Evolutionary conservation across 2,797 vertebrate species (phyloP).

Genomic region (Cercopithecus hamlyni): DNA sequence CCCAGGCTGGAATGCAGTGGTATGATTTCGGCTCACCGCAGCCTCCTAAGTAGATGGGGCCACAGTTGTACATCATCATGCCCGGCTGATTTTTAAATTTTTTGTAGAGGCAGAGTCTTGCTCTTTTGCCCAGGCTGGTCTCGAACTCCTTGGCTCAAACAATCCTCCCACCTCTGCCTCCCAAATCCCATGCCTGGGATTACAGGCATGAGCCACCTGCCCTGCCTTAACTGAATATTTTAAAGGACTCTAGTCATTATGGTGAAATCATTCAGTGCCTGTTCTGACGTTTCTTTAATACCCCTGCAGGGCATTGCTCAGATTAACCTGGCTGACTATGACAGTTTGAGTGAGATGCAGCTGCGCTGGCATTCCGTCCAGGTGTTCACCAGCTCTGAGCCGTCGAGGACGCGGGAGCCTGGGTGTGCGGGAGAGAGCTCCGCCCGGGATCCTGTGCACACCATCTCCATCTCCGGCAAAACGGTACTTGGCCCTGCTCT

Average conservation of each 20-base stretch:
- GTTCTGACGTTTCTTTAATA: not conserved
- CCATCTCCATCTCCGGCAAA: not conserved
- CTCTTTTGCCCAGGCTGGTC: not conserved
- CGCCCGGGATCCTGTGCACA: constrained; percentile 78
- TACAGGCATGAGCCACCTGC: not conserved
- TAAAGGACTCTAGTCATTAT: not conserved
- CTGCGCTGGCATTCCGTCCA: constrained; percentile 94
- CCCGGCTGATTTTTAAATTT: not conserved
- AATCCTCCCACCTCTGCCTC: not conserved
- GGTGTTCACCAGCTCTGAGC: constrained; percentile 87
- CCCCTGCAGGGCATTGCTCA: constrained; percentile 92
- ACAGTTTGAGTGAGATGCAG: constrained; percentile 91
- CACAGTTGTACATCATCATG: not conserved
- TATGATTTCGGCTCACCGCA: not conserved
- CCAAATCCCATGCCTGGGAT: not conserved
- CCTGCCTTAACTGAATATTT: not conserved
- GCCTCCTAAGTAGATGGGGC: not conserved
- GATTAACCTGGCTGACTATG: constrained; percentile 90
- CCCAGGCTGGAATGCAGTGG: not conserved
- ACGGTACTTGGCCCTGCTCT: constrained; percentile 43
- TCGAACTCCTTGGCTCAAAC: not conserved
- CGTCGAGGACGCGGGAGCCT: constrained; percentile 82
- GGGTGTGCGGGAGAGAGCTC: constrained; percentile 75
- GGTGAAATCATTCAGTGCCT: not conserved
- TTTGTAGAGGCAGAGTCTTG: not conserved